Percentiles rank a stretch among this genome's conserved stretches.
phyloP scores from a whole-genome alignment of 2,797 vertebrate genomes.

The Pangasius sanitwongsei region DNA sequence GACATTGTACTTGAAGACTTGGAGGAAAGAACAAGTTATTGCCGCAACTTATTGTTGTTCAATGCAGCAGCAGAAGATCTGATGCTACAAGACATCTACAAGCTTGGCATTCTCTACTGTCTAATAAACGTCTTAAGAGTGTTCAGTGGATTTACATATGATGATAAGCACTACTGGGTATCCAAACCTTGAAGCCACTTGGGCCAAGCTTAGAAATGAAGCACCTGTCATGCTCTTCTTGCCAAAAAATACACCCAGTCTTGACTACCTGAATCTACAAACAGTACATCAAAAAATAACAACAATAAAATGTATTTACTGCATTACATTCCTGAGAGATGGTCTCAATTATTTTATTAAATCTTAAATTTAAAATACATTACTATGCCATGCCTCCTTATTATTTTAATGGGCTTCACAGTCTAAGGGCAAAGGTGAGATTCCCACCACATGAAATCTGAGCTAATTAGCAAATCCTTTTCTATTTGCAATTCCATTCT shows the following conservation, averaged over 20 bases:
- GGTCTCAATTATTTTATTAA: neutral
- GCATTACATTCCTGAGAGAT: neutral
- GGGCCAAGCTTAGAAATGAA: conserved; percentile 55
- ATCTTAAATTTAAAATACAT: conserved; percentile 49
- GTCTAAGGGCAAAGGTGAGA: conserved; percentile 67
- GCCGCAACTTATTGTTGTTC: conserved; percentile 27
- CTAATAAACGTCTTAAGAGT: neutral
- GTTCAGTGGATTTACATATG: neutral
- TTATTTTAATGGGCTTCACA: conserved; percentile 68
- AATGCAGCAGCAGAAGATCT: conserved; percentile 21
- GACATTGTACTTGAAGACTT: conserved; percentile 12
- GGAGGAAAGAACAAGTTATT: conserved; percentile 11
- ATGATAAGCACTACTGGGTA: neutral
- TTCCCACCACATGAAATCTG: conserved; percentile 70
- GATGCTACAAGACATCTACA: conserved; percentile 16
- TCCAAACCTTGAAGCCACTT: conserved; percentile 35
- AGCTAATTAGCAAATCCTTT: conserved; percentile 70
- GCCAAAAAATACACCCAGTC: conserved; percentile 1
- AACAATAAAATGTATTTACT: neutral
- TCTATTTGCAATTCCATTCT: conserved; percentile 72
- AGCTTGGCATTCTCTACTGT: neutral
- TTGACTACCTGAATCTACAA: neutral
- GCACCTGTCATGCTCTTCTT: conserved; percentile 53
- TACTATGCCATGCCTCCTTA: conserved; percentile 45
- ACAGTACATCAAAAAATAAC: neutral